A percentile compares a stretch with the other conserved stretches of the same genome.
Evolutionary conservation across 1,140 invertebrate genomes (phyloP).

Genomic region (Drosophila neocordata): DNA sequence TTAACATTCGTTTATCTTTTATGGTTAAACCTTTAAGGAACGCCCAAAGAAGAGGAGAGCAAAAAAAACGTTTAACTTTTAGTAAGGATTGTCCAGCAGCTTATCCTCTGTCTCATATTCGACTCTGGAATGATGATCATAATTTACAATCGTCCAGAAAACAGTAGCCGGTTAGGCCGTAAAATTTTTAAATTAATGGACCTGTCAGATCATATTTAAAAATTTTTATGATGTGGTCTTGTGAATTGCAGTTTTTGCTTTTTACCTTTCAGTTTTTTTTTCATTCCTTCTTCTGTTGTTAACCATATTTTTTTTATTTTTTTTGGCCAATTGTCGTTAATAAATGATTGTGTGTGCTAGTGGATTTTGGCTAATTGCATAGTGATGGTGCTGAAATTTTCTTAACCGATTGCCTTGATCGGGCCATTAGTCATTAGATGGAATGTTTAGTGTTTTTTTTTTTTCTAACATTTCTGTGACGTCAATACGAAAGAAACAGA

Average conservation of each 20-base stretch:
- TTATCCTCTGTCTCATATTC: conserved; percentile 1
- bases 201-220: conserved; percentile 79
- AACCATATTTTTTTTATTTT: neutral
- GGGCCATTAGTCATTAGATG: conserved; percentile 38
- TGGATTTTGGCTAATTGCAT: conserved; percentile 45
- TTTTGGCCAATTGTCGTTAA: conserved; percentile 32
- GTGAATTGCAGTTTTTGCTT: conserved; percentile 13
- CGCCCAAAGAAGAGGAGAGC: conserved; percentile 22
- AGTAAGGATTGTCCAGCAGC: conserved; percentile 29
- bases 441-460: neutral
- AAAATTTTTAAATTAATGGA: conserved; percentile 80
- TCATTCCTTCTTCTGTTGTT: neutral
- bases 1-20: conserved; percentile 24
- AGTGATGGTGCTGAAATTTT: conserved; percentile 47
- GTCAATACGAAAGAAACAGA: conserved; percentile 52
- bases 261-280: neutral
- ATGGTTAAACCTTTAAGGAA: conserved; percentile 46
- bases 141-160: conserved; percentile 76
- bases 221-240: conserved; percentile 66
- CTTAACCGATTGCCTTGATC: conserved; percentile 30
- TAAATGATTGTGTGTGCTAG: conserved; percentile 44
- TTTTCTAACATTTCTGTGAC: conserved; percentile 51
- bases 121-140: conserved; percentile 40
- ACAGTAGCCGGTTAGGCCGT: conserved; percentile 76
- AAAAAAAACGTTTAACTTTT: conserved; percentile 34